phyloP scores from a whole-genome alignment of 2,797 vertebrate genomes.

The Amphiprion clarkii region DNA sequence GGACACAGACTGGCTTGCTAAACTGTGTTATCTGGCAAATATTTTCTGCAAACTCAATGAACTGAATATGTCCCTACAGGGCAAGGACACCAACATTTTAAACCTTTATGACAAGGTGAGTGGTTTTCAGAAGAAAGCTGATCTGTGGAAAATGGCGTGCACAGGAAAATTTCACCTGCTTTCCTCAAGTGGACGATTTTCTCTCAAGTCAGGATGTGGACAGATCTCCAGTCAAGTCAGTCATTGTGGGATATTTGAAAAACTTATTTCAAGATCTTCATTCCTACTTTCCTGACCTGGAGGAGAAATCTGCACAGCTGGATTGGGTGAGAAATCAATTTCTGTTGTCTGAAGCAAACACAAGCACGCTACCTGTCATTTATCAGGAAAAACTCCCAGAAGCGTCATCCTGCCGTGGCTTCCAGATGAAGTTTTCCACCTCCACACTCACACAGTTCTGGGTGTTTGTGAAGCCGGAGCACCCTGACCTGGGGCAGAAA shows the following conservation, averaged over 20 bases:
- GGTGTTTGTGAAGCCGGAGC: slow-evolving; percentile 1
- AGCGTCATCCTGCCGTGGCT: slow-evolving; percentile 14
- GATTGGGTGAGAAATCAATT: slow-evolving; percentile 25
- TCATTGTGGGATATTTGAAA: too few relatives aligned
- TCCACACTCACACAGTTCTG: slow-evolving; percentile 5
- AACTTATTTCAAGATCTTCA: too few relatives aligned
- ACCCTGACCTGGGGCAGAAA: too few relatives aligned
- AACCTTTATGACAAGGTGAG: slow-evolving; percentile 29
- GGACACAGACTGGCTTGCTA: too few relatives aligned
- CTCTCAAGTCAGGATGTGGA: slow-evolving; percentile 16
- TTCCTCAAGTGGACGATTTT: slow-evolving; percentile 13
- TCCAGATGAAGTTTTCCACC: not conserved
- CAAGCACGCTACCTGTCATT: slow-evolving; percentile 13
- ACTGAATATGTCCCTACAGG: slow-evolving; percentile 11
- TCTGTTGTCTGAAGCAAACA: slow-evolving; percentile 26
- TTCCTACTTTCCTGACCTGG: too few relatives aligned
- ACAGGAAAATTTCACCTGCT: slow-evolving; percentile 14
- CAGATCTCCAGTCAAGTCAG: not conserved
- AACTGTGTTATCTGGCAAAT: too few relatives aligned
- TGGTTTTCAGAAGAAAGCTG: slow-evolving; percentile 34
- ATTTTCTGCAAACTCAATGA: not conserved
- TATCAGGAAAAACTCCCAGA: slow-evolving; percentile 14
- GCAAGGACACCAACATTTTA: slow-evolving; percentile 3
- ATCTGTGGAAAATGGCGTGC: slow-evolving; percentile 18
- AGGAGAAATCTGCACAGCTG: slow-evolving; percentile 18